phyloP scores from a whole-genome alignment of 1,140 invertebrate genomes.

The Zelostemma sp. region DNA sequence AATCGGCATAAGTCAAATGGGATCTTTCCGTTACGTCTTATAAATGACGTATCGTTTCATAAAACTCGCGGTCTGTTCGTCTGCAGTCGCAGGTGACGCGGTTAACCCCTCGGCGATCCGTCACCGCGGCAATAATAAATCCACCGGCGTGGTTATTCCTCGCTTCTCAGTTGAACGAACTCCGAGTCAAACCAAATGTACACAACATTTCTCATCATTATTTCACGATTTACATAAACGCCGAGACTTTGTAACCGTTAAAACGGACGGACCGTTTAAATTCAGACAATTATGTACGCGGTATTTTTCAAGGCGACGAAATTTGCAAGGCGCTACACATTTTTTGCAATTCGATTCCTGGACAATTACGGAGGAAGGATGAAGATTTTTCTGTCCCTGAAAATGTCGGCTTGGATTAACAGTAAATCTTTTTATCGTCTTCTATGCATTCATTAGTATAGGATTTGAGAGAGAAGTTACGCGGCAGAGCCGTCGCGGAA shows the following conservation, averaged over 20 bases:
- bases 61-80: conserved; percentile 14
- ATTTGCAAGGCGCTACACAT: too few species aligned
- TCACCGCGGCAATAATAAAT: conserved; percentile 2
- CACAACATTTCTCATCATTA: background rate
- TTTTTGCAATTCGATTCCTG: too few species aligned
- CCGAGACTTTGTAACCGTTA: too few species aligned
- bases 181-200: background rate
- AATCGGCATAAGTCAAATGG: too few species aligned
- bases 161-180: background rate
- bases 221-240: background rate
- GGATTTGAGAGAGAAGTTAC: conserved; percentile 6
- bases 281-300: too few species aligned
- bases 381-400: background rate
- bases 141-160: background rate
- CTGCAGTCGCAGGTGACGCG: conserved; percentile 8
- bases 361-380: too few species aligned
- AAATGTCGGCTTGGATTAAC: conserved; percentile 21
- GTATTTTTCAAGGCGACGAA: too few species aligned
- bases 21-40: conserved; percentile 50
- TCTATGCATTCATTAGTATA: conserved; percentile 27
- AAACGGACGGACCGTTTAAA: too few species aligned
- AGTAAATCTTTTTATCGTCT: conserved; percentile 33
- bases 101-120: conserved; percentile 16
- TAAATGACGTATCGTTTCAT: conserved; percentile 30
- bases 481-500: conserved; percentile 8